These are phyloP conservation scores for Pholis gunnellus DNA, from an alignment of 2,113 vertebrate genomes.

Conservation along the genomic window DNA sequence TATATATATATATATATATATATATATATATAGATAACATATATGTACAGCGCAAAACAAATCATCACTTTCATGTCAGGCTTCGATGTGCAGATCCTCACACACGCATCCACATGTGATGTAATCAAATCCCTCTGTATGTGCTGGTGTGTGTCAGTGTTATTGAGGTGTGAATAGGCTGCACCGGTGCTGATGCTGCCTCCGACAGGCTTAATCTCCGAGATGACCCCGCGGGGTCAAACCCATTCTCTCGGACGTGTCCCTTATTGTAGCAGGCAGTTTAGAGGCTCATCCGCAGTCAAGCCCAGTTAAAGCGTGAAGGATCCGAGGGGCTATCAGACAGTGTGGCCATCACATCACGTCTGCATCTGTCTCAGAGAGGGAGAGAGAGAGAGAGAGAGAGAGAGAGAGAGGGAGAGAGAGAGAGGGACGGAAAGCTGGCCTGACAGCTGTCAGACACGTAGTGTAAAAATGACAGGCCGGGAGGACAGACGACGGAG, in stretches of 20 bases:
- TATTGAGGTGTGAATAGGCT: constrained; percentile 71
- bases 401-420: constrained; percentile 4
- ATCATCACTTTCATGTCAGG: constrained; percentile 21
- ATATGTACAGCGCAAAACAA: constrained; percentile 19
- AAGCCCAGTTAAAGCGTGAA: constrained; percentile 79
- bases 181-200: constrained; percentile 29
- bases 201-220: constrained; percentile 73
- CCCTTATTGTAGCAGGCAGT: constrained; percentile 79
- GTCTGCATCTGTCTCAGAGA: constrained; percentile 72
- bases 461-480: constrained; percentile 62
- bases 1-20: background rate
- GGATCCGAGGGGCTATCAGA: constrained; percentile 76
- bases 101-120: background rate
- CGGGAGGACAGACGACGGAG: constrained; percentile 50
- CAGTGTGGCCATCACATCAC: constrained; percentile 81
- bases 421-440: constrained; percentile 35
- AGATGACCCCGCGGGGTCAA: constrained; percentile 77
- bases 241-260: constrained; percentile 79
- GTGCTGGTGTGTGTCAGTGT: constrained; percentile 31
- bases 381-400: constrained; percentile 36
- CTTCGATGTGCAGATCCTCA: background rate
- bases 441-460: constrained; percentile 73
- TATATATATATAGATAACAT: background rate
- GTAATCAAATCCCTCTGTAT: constrained; percentile 50
- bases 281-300: constrained; percentile 80